These are phyloP conservation scores for Oscheius myriophilus DNA, from an alignment of 2,888 invertebrate genomes.

Conservation along the genomic window DNA sequence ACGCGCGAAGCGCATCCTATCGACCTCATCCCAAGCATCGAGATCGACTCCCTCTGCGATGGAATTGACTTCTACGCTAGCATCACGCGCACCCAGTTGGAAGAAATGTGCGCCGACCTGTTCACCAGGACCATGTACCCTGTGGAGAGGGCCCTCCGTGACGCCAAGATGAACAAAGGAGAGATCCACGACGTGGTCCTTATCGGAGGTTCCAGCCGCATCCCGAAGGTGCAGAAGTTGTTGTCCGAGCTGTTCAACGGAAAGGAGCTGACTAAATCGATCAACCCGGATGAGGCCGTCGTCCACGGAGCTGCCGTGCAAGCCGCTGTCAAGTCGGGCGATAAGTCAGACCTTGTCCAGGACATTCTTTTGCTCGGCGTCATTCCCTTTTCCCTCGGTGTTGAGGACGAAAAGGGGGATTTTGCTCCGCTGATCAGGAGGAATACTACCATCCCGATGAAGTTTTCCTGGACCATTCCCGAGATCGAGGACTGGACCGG, in stretches of 20 bases:
- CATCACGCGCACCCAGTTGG: conserved; percentile 93
- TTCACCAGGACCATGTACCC: conserved; percentile 96
- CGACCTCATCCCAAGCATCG: conserved; percentile 75
- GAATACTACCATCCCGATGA: conserved; percentile 73
- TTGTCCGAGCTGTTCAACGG: conserved; percentile 87
- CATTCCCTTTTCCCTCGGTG: conserved; percentile 87
- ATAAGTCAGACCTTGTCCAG: conserved; percentile 78
- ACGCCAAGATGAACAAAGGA: neutral
- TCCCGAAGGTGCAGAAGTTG: conserved; percentile 95
- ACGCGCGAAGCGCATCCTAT: conserved; percentile 78
- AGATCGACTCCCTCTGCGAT: conserved; percentile 93
- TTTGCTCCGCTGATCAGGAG: conserved; percentile 92
- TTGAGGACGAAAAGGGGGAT: conserved; percentile 89
- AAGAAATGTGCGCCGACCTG: conserved; percentile 82
- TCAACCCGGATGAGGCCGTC: conserved; percentile 97
- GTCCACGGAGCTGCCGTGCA: conserved; percentile 84
- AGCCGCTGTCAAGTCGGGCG: conserved; percentile 79
- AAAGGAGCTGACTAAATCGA: conserved; percentile 91
- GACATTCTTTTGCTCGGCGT: conserved; percentile 91
- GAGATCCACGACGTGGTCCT: conserved; percentile 77
- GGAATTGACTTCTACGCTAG: conserved; percentile 96
- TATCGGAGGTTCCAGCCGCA: conserved; percentile 92
- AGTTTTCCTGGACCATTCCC: conserved; percentile 68
- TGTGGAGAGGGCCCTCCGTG: conserved; percentile 81
- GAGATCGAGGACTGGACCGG: conserved; percentile 88